A percentile compares a stretch with the other conserved stretches of the same genome.
phyloP scores from a whole-genome alignment of 2,797 vertebrate species.

The Xenopus petersii region DNA sequence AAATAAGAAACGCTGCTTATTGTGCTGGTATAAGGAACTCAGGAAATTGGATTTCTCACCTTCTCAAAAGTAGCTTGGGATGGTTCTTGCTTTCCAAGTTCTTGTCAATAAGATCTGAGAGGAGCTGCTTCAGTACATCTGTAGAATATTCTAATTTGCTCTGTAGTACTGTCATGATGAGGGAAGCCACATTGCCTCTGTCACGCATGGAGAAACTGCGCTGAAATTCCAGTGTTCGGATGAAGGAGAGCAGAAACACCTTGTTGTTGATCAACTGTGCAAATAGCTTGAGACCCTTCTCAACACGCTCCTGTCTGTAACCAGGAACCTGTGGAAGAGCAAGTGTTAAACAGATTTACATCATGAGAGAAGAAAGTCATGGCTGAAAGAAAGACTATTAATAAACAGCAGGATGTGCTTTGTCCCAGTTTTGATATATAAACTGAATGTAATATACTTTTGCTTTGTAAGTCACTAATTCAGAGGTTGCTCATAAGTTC shows the following conservation, averaged over 20 bases:
- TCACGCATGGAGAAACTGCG: slow-evolving; percentile 97
- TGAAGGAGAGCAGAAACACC: slow-evolving; percentile 92
- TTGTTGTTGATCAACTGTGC: slow-evolving; percentile 99
- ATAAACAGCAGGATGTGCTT: background rate
- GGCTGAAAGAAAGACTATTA: background rate
- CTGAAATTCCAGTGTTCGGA: slow-evolving; percentile 92
- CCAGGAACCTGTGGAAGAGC: slow-evolving; percentile 81
- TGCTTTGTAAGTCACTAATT: no score
- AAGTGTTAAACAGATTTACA: background rate
- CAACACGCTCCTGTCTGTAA: slow-evolving; percentile 92
- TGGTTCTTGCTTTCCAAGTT: slow-evolving; percentile 98
- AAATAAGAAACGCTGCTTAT: background rate
- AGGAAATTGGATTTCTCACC: slow-evolving; percentile 64
- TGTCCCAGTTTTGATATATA: background rate
- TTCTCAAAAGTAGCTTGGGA: slow-evolving; percentile 90
- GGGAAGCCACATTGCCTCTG: slow-evolving; percentile 91
- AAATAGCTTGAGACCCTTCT: slow-evolving; percentile 93
- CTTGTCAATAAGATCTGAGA: slow-evolving; percentile 96
- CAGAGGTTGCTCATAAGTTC: no score
- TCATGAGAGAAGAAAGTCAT: background rate
- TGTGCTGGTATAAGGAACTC: no score
- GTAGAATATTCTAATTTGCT: slow-evolving; percentile 96
- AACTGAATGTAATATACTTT: no score
- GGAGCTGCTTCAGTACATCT: slow-evolving; percentile 91
- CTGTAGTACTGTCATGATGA: slow-evolving; percentile 96